phyloP scores from a whole-genome alignment of 1,140 invertebrate species.

The Magallana ariakensis region DNA sequence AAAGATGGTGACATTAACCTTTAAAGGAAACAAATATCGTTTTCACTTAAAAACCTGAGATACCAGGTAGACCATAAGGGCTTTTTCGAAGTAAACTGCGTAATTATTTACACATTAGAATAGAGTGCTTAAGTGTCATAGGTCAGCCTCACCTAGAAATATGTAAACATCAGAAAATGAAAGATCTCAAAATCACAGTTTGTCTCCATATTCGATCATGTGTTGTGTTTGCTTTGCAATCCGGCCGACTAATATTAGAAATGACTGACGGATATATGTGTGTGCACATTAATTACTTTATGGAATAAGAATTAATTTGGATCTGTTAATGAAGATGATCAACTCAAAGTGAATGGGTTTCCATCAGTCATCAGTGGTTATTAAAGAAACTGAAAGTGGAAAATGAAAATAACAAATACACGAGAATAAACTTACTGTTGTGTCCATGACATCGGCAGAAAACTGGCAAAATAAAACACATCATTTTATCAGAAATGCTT shows the following conservation, averaged over 20 bases:
- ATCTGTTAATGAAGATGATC: conserved; percentile 11
- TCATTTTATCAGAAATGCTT: not conserved
- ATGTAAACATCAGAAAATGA: no score
- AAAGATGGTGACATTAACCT: no score
- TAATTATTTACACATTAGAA: no score
- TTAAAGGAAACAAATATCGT: no score
- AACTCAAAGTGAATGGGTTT: not conserved
- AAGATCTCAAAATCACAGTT: no score
- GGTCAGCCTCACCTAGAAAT: no score
- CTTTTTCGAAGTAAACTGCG: no score
- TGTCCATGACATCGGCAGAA: conserved; percentile 50
- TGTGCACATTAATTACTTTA: conserved; percentile 10
- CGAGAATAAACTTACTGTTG: conserved; percentile 43
- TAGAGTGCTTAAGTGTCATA: no score
- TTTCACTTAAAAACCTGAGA: no score
- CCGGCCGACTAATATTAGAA: not conserved
- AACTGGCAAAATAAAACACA: conserved; percentile 47
- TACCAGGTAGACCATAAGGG: no score
- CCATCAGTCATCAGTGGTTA: not conserved
- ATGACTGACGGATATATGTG: not conserved
- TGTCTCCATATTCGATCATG: no score
- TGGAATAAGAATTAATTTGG: not conserved
- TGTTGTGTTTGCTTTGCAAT: no score
- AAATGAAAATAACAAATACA: conserved; percentile 33
- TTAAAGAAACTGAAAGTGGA: conserved; percentile 17